Evolutionary conservation across 2,113 vertebrate species (phyloP).

Genomic region (Passer domesticus): DNA sequence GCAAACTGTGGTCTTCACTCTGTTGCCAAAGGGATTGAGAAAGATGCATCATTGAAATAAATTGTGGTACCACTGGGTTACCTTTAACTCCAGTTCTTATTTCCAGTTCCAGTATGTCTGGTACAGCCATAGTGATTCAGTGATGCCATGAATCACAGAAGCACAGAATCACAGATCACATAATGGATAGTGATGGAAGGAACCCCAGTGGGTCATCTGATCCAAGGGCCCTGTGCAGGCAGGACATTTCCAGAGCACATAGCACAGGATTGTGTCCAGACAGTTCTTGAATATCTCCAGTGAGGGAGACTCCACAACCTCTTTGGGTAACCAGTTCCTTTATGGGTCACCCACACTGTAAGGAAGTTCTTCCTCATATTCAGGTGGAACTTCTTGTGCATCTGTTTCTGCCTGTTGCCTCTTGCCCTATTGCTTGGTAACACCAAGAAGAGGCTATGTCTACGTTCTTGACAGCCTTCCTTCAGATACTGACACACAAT

Average conservation of each 20-base stretch:
- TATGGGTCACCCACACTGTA: background rate
- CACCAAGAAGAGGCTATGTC: background rate
- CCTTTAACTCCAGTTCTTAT: background rate
- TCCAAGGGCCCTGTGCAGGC: background rate
- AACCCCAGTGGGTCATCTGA: background rate
- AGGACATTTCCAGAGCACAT: background rate
- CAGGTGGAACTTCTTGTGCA: background rate
- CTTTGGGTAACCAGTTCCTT: background rate
- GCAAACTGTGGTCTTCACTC: background rate
- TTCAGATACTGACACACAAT: background rate
- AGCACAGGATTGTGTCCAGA: background rate
- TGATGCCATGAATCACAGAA: background rate
- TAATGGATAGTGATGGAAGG: background rate
- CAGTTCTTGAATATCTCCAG: background rate
- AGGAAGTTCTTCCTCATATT: background rate
- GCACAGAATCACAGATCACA: background rate
- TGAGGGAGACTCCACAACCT: background rate
- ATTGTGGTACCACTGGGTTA: background rate
- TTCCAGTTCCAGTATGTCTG: background rate
- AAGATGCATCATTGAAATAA: fast-evolving
- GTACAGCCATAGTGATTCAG: background rate
- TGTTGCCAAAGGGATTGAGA: background rate
- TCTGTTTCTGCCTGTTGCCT: background rate
- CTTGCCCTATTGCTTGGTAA: background rate
- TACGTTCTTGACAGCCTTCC: background rate